Percentiles rank a stretch among this genome's conserved stretches.
Conservation (phyloP, 2,113 vertebrate species). For the Mus spicilegus region DNA sequence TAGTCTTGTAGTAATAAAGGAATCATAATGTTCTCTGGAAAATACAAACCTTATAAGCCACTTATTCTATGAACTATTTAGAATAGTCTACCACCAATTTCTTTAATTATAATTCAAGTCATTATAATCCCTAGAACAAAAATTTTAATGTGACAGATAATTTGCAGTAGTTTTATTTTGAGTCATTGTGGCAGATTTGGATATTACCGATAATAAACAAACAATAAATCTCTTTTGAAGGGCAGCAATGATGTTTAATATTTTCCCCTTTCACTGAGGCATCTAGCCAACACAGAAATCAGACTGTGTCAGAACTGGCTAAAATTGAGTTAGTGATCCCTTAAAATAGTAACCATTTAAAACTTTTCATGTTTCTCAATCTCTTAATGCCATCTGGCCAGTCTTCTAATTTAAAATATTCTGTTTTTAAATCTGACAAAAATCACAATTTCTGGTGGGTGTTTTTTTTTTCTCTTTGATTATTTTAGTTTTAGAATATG, state of each 20-base stretch:
- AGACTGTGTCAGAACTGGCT: slow-evolving; percentile 43
- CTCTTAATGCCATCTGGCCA: slow-evolving; percentile 68
- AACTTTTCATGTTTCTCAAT: slow-evolving; percentile 60
- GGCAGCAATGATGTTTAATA: slow-evolving; percentile 6
- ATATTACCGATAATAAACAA: not conserved
- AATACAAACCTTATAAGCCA: not conserved
- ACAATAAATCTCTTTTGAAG: not conserved
- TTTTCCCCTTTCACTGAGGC: not conserved
- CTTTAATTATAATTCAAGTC: slow-evolving; percentile 34
- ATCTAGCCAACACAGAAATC: not conserved
- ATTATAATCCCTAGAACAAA: slow-evolving; percentile 7
- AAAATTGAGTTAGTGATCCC: slow-evolving; percentile 64
- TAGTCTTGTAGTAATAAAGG: not conserved
- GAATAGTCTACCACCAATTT: not conserved
- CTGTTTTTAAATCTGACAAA: slow-evolving; percentile 70
- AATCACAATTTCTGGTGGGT: slow-evolving; percentile 51
- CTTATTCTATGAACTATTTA: not conserved
- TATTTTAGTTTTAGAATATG: slow-evolving; percentile 56
- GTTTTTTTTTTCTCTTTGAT: slow-evolving; percentile 11
- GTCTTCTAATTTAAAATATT: slow-evolving; percentile 62
- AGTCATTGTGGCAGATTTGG: not conserved
- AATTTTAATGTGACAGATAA: not conserved
- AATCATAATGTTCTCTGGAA: not conserved
- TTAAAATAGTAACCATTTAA: slow-evolving; percentile 59
- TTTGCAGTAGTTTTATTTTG: not conserved